A percentile compares a stretch with the other conserved stretches of the same genome.
Conservation (phyloP, 2,888 invertebrate species). For the Brachycybe producta region DNA sequence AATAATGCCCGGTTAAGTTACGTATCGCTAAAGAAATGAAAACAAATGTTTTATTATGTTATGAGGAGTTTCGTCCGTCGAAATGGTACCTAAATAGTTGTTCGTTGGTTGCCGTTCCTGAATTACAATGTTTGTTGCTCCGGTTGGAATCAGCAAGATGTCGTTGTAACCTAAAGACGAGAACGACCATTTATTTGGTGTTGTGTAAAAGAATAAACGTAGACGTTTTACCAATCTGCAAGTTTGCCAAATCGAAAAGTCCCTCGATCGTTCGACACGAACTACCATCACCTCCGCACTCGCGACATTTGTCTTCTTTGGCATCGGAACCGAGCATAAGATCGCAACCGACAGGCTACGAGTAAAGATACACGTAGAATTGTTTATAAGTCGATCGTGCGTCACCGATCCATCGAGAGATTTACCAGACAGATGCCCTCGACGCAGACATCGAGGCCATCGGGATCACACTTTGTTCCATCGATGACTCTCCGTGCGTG, state of each 20-base stretch:
- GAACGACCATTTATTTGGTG: constrained; percentile 17
- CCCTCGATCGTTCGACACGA: constrained; percentile 64
- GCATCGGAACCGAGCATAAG: constrained; percentile 78
- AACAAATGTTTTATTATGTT: not conserved
- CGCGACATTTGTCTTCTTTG: constrained; percentile 77
- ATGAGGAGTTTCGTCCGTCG: not conserved
- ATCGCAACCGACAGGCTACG: constrained; percentile 82
- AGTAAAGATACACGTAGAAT: constrained; percentile 10
- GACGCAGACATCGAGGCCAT: constrained; percentile 82
- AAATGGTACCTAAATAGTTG: constrained; percentile 71
- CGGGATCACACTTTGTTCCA: constrained; percentile 68
- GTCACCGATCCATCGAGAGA: not conserved
- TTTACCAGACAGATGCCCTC: constrained; percentile 78
- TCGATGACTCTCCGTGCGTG: constrained; percentile 58
- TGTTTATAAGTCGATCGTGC: not conserved
- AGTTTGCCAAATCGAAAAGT: constrained; percentile 53
- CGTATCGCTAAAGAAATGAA: constrained; percentile 53
- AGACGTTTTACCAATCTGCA: constrained; percentile 50
- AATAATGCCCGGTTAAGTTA: constrained; percentile 67
- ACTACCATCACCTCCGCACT: constrained; percentile 79
- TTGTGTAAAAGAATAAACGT: not conserved
- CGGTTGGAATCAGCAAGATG: constrained; percentile 74
- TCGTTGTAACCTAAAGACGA: constrained; percentile 68
- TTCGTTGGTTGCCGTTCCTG: constrained; percentile 65
- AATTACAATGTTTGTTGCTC: constrained; percentile 79